A percentile compares a stretch with the other conserved stretches of the same genome.
phyloP scores from a whole-genome alignment of 2,797 vertebrate species.

The Gallinago nigripennis region DNA sequence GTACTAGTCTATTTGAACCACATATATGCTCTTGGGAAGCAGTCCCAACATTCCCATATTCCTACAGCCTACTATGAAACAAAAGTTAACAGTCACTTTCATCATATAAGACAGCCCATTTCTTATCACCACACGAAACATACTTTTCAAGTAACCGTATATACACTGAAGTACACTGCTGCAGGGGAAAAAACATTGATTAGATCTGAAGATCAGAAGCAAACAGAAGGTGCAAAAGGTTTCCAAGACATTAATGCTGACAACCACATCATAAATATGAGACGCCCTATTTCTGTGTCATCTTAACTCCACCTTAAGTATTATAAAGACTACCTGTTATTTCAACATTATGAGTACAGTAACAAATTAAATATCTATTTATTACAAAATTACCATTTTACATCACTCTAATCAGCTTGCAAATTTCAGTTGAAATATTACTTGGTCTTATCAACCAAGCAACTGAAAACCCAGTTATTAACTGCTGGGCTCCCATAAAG shows the following conservation, averaged over 20 bases:
- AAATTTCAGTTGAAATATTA: not conserved
- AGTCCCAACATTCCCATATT: not conserved
- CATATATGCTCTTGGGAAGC: not conserved
- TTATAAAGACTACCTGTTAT: fast-evolving
- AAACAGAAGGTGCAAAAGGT: not conserved
- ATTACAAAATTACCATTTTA: not conserved
- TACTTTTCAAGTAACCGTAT: not conserved
- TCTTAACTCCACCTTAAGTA: not conserved
- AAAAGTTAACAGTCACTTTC: not conserved
- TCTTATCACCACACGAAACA: not conserved
- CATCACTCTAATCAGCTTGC: not conserved
- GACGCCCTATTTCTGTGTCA: not conserved
- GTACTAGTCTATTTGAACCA: not conserved
- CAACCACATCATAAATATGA: not conserved
- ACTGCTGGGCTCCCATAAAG: not conserved
- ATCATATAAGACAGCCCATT: not conserved
- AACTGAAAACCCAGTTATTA: not conserved
- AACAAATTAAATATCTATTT: not conserved
- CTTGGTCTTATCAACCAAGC: not conserved
- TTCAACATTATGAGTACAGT: not conserved
- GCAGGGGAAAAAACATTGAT: not conserved
- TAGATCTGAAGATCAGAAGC: not conserved
- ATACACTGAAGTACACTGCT: not conserved
- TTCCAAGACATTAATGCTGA: not conserved
- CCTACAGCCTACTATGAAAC: not conserved